Base-by-base conservation (phyloP, 2,113 vertebrate species). In the Halcyon malimbica region DNA sequence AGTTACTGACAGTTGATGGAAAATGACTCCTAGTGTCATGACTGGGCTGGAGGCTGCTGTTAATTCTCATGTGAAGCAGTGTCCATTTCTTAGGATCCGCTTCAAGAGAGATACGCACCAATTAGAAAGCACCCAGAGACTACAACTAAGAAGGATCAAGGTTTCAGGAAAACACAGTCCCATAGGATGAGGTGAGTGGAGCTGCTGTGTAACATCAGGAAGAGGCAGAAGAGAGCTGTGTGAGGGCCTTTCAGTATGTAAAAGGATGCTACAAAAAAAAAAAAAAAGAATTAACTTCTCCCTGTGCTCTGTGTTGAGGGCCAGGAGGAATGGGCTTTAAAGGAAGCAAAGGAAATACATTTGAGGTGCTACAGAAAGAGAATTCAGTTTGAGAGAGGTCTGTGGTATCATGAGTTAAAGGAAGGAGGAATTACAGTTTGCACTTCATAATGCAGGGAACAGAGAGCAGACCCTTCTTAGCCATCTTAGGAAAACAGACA, bases 281-380 rank as follows among this genome's bases (percentile, higher is more conserved):
- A 41, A 11, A 67, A 60, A 73, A 37, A 18, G 44, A 51, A 60
- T 41, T 28, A 51, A 42, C 31, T 29, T 44, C 46, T 73, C 21
- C n/a, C 23, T 1, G 0, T 26, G 35, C 31, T 21, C 31, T 1
- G 6, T 13, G 4, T 60, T 48, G 29, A 39, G 8, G 10, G 17
- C 14, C 28, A 65, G 33, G 29, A 60, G 26, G 28, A 46, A 39
- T 14, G 3, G 19, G 53, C 26, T 48, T 33, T 21, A 68, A 31
- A 57, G 11, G 28, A 31, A 48, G 65, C n/a, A 50, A 39, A 73
- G 46, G 25, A 42, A 73, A 10, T 28, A 50, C 35, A 4, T 50
- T 18, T 44, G 35, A 51, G 67, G 31, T 19, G 8, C 29, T 53
- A 23, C 2, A 2, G 57, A 17, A 63, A 44, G 33, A 70, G 7